Base-by-base conservation (phyloP, 2,888 invertebrate genomes). In the Megastigmus dorsalis region DNA sequence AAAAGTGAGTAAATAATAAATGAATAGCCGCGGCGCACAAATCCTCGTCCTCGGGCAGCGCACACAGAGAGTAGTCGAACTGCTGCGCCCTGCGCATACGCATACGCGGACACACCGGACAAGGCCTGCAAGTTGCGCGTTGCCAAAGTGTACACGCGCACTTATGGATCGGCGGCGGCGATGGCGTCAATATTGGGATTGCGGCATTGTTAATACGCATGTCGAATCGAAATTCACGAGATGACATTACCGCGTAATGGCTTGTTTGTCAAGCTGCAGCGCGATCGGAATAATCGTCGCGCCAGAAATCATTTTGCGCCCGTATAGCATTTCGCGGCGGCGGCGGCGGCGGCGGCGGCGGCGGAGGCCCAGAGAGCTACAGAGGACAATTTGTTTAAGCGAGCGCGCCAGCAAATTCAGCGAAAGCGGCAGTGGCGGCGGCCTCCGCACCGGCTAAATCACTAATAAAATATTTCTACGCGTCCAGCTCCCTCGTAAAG, bases 151-250 rank as follows among this genome's bases (percentile, higher is more conserved):
- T n/a, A 55, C 20, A 57, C 72, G 68, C 36, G 68, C 36, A 50
- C 68, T 68, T 74, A 74, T 54, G 57, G 36, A 68, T 75, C 54
- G 38, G 20, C 38, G n/a, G n/a, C n/a, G n/a, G n/a, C n/a, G n/a
- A n/a, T n/a, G n/a, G 54, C 48, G 43, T 69, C 65, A 72, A 76
- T 76, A 76, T 73, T 76, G 63, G 65, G 18, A 71, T 66, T 75
- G 75, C 70, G 67, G 75, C 48, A 66, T 75, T 71, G 67, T 75
- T 71, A 71, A 69, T 68, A n/a, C n/a, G 41, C 63, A 36, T 43
- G 72, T 63, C 72, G 43, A 54, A 65, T 62, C 50, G 55, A 68
- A 75, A 71, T 72, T 68, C 59, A 69, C 65, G 71, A 54, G 45
- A 72, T 72, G 76, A 48, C 76, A 68, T 63, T 68, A 72, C 60